phyloP scores from a whole-genome alignment of 2,797 vertebrate genomes.

The Pterois miles region DNA sequence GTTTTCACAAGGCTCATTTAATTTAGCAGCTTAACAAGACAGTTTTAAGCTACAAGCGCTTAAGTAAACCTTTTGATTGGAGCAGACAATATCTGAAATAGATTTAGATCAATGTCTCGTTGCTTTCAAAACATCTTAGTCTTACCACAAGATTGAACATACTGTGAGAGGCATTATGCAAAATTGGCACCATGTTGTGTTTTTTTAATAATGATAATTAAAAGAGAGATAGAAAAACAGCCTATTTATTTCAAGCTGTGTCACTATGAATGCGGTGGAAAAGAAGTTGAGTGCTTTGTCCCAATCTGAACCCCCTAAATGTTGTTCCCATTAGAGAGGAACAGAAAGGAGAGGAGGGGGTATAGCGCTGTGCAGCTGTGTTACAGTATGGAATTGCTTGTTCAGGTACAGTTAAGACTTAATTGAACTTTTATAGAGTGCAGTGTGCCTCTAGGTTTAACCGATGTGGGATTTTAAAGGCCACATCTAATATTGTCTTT shows the following conservation, averaged over 20 bases:
- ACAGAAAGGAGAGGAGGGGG: neutral
- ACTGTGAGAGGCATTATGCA: constrained; percentile 14
- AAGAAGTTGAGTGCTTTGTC: constrained; percentile 37
- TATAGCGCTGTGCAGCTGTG: neutral
- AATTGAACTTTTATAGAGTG: constrained; percentile 27
- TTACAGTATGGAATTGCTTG: constrained; percentile 17
- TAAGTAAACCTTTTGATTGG: constrained; percentile 65
- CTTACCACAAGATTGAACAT: constrained; percentile 11
- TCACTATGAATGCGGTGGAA: neutral
- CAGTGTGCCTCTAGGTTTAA: neutral
- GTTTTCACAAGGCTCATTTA: constrained; percentile 72
- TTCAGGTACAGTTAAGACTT: constrained; percentile 39
- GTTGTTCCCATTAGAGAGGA: constrained; percentile 36
- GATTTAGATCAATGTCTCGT: constrained; percentile 48
- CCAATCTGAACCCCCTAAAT: constrained; percentile 32
- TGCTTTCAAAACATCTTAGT: constrained; percentile 28
- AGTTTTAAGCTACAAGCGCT: constrained; percentile 58
- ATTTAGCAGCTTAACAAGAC: constrained; percentile 69
- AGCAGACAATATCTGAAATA: constrained; percentile 45
- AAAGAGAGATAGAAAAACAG: constrained; percentile 11
- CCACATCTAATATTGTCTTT: neutral
- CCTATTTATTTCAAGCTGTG: constrained; percentile 26
- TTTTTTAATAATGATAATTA: constrained; percentile 25
- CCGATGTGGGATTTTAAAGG: neutral
- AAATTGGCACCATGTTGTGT: constrained; percentile 24